Base-by-base conservation (phyloP, 2,797 vertebrate genomes). In the Xenentodon cancila region DNA sequence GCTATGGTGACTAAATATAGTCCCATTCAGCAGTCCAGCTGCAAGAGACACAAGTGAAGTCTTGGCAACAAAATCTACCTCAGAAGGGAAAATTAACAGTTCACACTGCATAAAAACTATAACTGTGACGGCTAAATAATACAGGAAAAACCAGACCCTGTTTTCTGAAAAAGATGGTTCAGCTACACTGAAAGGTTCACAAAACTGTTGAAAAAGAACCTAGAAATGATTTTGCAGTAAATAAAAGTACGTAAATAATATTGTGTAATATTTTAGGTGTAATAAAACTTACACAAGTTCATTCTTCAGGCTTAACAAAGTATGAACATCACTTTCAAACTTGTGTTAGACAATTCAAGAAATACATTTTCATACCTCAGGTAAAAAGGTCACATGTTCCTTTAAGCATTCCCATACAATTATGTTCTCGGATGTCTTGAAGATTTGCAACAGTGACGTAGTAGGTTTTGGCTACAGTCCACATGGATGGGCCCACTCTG, bases 211-310 rank as follows among this genome's bases (percentile, higher is more conserved):
- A 75, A 53, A 73, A 58, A 25, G 30, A n/a, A 68, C 18, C 55
- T 2, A 5, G 1, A 73, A 47, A n/a, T 47, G 8, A 45, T 71
- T 40, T n/a, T 69, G 53, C 9, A 54, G 5, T 30, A 15, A 45
- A 20, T 55, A 13, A 5, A 53, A 20, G 22, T 17, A 3, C 7
- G 34, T 43, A 16, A 57, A 46, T 11, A 20, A 5, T 51, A n/a
- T 9, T 19, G 7, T 53, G 30, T 34, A 34, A 43, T 44, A 48
- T 45, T 32, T 59, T 44, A 30, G n/a, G 52, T 82, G 86, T 84
- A 87, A 91, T 87, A 86, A 71, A 89, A 88, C 76, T 83, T 82
- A 84, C 80, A 89, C 62, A 3, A 25, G 18, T 53, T 47, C 53
- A 9, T 40, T 27, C 9, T 65, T 54, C 22, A 13, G 42, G 7